Base-by-base conservation (phyloP, 2,888 invertebrate species). In the Dastarcus helophoroides region DNA sequence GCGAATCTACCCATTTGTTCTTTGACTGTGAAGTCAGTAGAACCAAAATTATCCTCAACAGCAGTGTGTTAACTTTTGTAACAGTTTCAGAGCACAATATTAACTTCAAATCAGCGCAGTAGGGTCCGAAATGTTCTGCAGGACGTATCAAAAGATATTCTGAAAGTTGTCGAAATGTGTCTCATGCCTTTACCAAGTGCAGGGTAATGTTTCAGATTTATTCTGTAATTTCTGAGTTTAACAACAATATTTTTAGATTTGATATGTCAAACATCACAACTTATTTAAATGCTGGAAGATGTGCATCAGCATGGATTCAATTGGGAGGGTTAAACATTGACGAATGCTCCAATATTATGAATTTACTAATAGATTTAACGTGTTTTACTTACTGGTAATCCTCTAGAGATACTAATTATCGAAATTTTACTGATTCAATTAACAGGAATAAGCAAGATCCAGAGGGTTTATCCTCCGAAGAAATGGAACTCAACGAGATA, bases 251-350 rank as follows among this genome's bases (percentile, higher is more conserved):
- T 35, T 30, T 9, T 10, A 32, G 26, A 24, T 53, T 58, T 54
- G 48, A 53, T 52, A 56, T 63, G 43, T 60, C 64, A 26, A 60
- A 63, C 38, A 60, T 66, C 39, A 64, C 60, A 35, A 69, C 68
- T 12, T 64, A 69, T 54, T 56, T 63, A 17, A 66, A 71, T 38
- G 68, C 71, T 2, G 63, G 68, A 3, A 65, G 68, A 43, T 73
- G 73, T 50, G 65, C 68, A 7, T 63, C 63, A 19, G 63, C 69
- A 26, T 81, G 80, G 80, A 68, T 79, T 15, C 71, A 73, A 40
- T 60, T 73, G 46, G 72, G 64, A n/a, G 57, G 58, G 16, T 43
- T 61, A 26, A 54, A 54, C 31, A 58, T 62, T 10, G 56, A 56
- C 15, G 54, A 57, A 29, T 60, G 60, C 39, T 47, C 50, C 11